Evolutionary conservation across 2,113 vertebrate genomes (phyloP).

Genomic region (Pedionomus torquatus): DNA sequence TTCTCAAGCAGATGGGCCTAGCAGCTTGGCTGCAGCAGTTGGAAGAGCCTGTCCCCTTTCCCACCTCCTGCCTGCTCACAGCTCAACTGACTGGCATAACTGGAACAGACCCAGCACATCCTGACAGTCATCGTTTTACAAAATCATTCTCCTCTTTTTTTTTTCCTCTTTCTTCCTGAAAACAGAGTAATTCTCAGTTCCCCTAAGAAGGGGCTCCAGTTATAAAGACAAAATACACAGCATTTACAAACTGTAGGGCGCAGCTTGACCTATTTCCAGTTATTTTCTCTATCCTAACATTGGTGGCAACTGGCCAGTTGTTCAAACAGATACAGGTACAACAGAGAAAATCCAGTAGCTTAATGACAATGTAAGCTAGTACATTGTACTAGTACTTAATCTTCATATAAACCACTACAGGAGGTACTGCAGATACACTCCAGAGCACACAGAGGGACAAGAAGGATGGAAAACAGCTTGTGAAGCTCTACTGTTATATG

Average conservation of each 20-base stretch:
- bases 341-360: neutral
- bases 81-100: constrained; percentile 4
- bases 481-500: neutral
- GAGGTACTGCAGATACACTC: neutral
- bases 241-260: neutral
- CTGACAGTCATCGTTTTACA: neutral
- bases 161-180: neutral
- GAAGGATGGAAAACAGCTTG: neutral
- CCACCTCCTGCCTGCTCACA: neutral
- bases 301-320: neutral
- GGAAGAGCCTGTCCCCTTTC: neutral
- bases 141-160: neutral
- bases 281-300: neutral
- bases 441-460: neutral
- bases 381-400: neutral
- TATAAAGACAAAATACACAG: neutral
- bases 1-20: constrained; percentile 18
- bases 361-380: neutral
- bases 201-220: neutral
- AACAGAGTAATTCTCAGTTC: neutral
- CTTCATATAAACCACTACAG: neutral
- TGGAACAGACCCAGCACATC: constrained; percentile 39
- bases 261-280: neutral
- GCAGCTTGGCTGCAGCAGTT: neutral
- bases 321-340: neutral